A percentile compares a stretch with the other conserved stretches of the same genome.
Conservation (phyloP, 64 coral and sea anemone species). For the Pocillopora damicornis region DNA sequence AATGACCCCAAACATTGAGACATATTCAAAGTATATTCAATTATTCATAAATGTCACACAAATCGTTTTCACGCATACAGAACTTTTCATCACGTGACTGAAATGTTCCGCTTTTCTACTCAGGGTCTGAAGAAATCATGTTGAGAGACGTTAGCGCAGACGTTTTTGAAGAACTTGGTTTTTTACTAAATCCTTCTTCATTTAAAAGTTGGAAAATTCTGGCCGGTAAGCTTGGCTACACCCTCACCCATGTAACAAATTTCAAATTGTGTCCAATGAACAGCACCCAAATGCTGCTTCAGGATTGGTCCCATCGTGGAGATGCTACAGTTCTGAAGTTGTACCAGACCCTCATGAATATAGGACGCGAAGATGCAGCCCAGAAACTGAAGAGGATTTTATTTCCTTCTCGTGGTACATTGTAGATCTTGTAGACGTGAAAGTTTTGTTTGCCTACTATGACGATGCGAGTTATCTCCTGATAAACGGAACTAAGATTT, state of each 20-base stretch:
- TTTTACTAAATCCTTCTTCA: conserved; percentile 32
- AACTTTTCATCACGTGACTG: background rate
- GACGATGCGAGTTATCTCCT: too few relatives aligned
- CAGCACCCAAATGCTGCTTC: conserved; percentile 49
- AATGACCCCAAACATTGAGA: too few relatives aligned
- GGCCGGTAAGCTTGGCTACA: conserved; percentile 45
- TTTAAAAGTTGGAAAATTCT: conserved; percentile 42
- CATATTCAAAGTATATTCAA: too few relatives aligned
- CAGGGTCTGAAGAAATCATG: conserved; percentile 4
- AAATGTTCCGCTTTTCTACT: background rate
- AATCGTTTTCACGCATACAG: too few relatives aligned
- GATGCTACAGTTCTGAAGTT: conserved; percentile 39
- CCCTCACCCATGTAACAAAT: conserved; percentile 14
- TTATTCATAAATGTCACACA: too few relatives aligned
- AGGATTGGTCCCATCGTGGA: background rate
- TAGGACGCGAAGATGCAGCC: conserved; percentile 42
- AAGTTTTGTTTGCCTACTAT: too few relatives aligned
- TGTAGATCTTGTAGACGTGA: background rate
- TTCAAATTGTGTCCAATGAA: conserved; percentile 35
- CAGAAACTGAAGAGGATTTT: conserved; percentile 27
- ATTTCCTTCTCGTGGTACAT: background rate
- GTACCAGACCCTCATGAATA: conserved; percentile 35
- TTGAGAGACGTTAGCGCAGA: conserved; percentile 46
- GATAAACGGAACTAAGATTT: too few relatives aligned
- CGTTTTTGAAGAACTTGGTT: conserved; percentile 32